Percentiles rank a stretch among this genome's conserved stretches.
phyloP scores from a whole-genome alignment of 1,140 invertebrate genomes.

The Cydia fagiglandana region DNA sequence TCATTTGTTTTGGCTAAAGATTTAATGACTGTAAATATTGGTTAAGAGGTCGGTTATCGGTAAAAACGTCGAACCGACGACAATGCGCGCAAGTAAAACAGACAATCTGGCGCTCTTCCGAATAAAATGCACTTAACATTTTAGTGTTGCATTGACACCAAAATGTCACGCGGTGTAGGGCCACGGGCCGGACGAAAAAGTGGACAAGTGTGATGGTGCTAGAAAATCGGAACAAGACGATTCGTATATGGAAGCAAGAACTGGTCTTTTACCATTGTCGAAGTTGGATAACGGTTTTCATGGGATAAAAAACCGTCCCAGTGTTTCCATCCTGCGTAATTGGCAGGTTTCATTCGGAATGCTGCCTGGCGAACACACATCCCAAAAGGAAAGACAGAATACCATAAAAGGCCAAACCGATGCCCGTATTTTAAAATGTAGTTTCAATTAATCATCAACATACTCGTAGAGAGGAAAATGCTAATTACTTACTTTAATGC shows the following conservation, averaged over 20 bases:
- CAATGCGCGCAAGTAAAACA: conserved; percentile 46
- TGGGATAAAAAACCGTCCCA: conserved; percentile 60
- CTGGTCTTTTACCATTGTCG: conserved; percentile 65
- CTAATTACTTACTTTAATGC: conserved; percentile 20
- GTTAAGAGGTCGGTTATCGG: conserved; percentile 70
- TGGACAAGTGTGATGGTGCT: conserved; percentile 57
- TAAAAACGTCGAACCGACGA: conserved; percentile 54
- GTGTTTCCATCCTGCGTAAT: conserved; percentile 61
- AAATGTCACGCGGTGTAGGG: conserved; percentile 57
- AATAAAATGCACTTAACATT: conserved; percentile 63
- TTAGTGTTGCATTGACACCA: conserved; percentile 71
- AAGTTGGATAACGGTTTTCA: conserved; percentile 65
- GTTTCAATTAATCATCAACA: conserved; percentile 54
- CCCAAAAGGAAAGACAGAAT: conserved; percentile 62
- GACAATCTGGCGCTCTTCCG: conserved; percentile 46
- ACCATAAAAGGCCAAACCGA: conserved; percentile 58
- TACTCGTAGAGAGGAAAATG: conserved; percentile 31
- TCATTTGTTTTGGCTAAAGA: conserved; percentile 54
- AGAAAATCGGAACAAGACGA: conserved; percentile 68
- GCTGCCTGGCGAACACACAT: conserved; percentile 60
- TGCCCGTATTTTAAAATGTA: conserved; percentile 64
- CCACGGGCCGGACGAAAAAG: conserved; percentile 52
- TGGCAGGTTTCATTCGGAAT: conserved; percentile 67
- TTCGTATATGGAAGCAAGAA: conserved; percentile 55
- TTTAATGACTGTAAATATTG: conserved; percentile 68